Base-by-base conservation (phyloP, 2,888 invertebrate species). In the Laspeyria flexula region DNA sequence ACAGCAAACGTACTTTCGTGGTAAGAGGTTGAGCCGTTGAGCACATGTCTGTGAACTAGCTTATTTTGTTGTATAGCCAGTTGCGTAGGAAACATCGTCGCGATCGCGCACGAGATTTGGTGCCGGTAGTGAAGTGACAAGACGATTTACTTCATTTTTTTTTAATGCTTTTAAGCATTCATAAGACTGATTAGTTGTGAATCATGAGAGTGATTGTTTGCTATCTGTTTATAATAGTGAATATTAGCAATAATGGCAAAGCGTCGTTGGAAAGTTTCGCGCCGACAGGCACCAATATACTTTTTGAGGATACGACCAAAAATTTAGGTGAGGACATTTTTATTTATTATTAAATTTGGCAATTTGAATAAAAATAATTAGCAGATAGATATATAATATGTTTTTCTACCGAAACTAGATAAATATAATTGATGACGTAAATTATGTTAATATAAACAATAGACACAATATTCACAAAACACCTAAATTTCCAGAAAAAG, bases 221-320 rank as follows among this genome's bases (percentile, higher is more conserved):
- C 60, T 83, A 77, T 71, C 60, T 89, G 43, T 79, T 90, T 70
- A 78, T 90, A 42, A 73, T 91, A 30, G 76, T 80, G 4, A 88
- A 88, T 68, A 79, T 90, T 0, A 90, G 86, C 52, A 74, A 85
- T 60, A 86, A 88, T 76, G 84, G 90, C 9, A 90, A 86, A 66
- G 91, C 91, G 1, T 91, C 91, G 0, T 55, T 91, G 60, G 91
- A 91, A 49, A 88, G 83, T 66, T 83, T 86, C 50, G 68, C 81
- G 7, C 86, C 89, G 0, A 70, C 75, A 5, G 80, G 73, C 23
- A 61, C 77, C 6, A 86, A 83, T 61, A 62, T 83, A 42, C 75
- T 89, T 12, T 73, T 89, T 30, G 83, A 86, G 45, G 90, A 90
- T 60, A 79, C 79, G 3, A 87, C 86, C 0, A 85, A 79, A 67